phyloP scores from a whole-genome alignment of 1,140 invertebrate species.

The Patella vulgata region DNA sequence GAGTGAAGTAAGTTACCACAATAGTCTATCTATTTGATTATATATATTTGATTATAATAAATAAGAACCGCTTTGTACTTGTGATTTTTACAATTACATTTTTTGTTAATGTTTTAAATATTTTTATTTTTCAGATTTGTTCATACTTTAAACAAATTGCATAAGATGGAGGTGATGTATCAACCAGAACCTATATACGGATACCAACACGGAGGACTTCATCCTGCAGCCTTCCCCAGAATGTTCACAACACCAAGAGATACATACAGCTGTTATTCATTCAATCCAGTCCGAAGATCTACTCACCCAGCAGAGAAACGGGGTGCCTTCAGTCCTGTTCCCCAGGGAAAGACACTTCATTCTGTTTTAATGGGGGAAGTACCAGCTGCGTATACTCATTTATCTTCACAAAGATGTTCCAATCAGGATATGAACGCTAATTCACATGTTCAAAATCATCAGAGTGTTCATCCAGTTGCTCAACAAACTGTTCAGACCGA shows the following conservation, averaged over 20 bases:
- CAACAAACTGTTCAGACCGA: constrained; percentile 28
- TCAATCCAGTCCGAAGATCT: constrained; percentile 22
- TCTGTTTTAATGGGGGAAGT: constrained; percentile 57
- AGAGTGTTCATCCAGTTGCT: constrained; percentile 1
- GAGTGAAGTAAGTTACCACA: too few species aligned
- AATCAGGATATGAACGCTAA: constrained; percentile 16
- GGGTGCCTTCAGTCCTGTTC: constrained; percentile 2
- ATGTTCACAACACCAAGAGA: constrained; percentile 28
- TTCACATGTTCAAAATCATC: constrained; percentile 18
- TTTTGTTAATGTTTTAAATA: too few species aligned
- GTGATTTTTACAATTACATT: too few species aligned
- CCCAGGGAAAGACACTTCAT: constrained; percentile 43
- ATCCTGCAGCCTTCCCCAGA: constrained; percentile 12
- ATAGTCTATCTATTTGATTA: too few species aligned
- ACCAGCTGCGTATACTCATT: constrained; percentile 54
- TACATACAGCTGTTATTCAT: constrained; percentile 37
- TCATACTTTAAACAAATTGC: too few species aligned
- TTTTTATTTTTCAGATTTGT: too few species aligned
- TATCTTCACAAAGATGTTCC: constrained; percentile 23
- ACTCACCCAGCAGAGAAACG: constrained; percentile 22
- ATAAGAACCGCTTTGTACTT: too few species aligned
- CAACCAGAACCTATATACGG: constrained; percentile 22
- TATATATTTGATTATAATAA: too few species aligned
- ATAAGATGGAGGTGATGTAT: constrained; percentile 34
- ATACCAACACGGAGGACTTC: constrained; percentile 20